Percentiles rank a stretch among this genome's conserved stretches.
Evolutionary conservation across 37 sponge, comb jelly and placozoan genomes (phyloP).

Genomic region (Agelas oroides): DNA sequence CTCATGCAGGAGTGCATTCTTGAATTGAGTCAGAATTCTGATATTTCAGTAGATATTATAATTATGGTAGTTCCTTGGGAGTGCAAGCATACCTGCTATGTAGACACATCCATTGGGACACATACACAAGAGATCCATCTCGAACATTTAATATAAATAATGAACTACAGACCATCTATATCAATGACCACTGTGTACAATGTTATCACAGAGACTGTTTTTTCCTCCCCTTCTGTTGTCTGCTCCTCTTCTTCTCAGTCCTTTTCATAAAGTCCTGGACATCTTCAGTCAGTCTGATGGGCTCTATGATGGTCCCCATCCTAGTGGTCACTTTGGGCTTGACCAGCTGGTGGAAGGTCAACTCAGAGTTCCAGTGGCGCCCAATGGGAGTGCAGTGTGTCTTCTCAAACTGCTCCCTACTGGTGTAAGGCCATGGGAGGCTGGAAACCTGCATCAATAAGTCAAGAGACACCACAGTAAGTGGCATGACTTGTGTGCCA

Average conservation of each 20-base stretch:
- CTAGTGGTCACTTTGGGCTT: constrained; percentile 55
- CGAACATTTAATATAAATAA: too few relatives aligned
- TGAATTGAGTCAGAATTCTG: too few relatives aligned
- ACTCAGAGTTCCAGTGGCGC: constrained; percentile 89
- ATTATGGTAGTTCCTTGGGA: too few relatives aligned
- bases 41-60: too few relatives aligned
- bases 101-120: too few relatives aligned
- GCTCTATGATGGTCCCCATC: constrained; percentile 60
- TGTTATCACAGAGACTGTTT: too few relatives aligned
- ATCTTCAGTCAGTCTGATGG: constrained; percentile 60
- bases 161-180: too few relatives aligned
- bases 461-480: background rate
- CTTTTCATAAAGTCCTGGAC: constrained; percentile 58
- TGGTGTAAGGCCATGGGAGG: constrained; percentile 81
- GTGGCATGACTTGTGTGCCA: too few relatives aligned
- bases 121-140: too few relatives aligned
- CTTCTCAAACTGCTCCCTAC: constrained; percentile 61
- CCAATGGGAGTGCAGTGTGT: constrained; percentile 80
- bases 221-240: background rate
- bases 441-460: constrained; percentile 47
- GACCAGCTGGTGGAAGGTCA: constrained; percentile 65
- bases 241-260: constrained; percentile 1
- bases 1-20: too few relatives aligned
- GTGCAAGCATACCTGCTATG: too few relatives aligned
- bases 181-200: too few relatives aligned